Base-by-base conservation (phyloP, 2,797 vertebrate species). In the Spea hammondii region DNA sequence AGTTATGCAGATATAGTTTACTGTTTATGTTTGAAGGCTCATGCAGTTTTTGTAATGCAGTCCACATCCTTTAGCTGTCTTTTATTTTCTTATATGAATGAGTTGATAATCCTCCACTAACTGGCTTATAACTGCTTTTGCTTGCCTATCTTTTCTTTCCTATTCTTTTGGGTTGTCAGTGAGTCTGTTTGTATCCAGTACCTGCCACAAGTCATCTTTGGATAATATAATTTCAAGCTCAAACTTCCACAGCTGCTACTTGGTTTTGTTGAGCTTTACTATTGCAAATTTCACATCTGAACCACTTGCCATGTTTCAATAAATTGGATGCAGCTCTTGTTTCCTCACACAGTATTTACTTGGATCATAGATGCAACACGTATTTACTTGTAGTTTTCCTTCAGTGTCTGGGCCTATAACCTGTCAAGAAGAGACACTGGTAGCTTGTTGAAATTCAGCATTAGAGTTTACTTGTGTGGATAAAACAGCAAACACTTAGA, bases 11-110 rank as follows among this genome's bases (percentile, higher is more conserved):
- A 32, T 51, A 71, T 10, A 45, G 14, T 13, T 54, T 72, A 7
- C 53, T 72, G 70, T 57, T 72, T 72, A 72, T 6, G 10, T 72
- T 13, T 57, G 70, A 14, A 57, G n/a, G 51, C 17, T 57, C 70
- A 72, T 72, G 50, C 50, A 57, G 6, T 57, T 4, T 72, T 11
- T 55, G 70, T 44, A 57, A 55, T 71, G 17, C 7, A 54, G 11
- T 45, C 51, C 51, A 57, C 70, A 71, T 59, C 50, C 53, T 55
- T 55, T 55, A 55, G 53, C 53, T 55, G 53, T 55, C 8, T 13
- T 55, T 55, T 55, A 2, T 55, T 55, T 55, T 32, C 32, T 32
- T 32, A 32, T 32, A 32, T 32, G 32, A 32, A 32, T 32, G 32
- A 32, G 32, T 32, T 32, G 32, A 32, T 32, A 1, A 32, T 32